Evolutionary conservation across 2,113 vertebrate species (phyloP).

Genomic region (Grantiella picta): DNA sequence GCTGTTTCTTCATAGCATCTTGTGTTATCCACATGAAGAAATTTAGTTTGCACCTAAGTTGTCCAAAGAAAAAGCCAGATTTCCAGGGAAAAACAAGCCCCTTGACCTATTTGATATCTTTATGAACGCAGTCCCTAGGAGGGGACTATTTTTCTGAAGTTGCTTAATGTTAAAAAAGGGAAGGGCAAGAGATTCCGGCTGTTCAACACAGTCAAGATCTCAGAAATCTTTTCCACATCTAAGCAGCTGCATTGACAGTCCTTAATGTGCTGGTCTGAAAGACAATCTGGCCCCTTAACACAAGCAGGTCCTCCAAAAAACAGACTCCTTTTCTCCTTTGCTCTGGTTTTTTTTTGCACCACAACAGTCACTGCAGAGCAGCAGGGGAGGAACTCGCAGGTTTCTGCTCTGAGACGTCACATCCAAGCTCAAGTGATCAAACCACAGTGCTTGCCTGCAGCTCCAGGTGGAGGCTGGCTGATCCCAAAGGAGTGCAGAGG

Average conservation of each 20-base stretch:
- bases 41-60: neutral
- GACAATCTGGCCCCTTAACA: neutral
- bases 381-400: neutral
- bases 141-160: neutral
- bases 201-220: neutral
- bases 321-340: neutral
- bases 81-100: neutral
- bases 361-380: neutral
- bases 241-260: neutral
- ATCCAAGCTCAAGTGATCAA: rapidly evolving
- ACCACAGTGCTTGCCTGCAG: neutral
- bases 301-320: neutral
- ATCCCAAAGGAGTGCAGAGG: neutral
- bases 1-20: neutral
- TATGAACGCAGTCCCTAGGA: neutral
- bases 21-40: neutral
- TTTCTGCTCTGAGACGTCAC: neutral
- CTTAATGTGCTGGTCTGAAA: neutral
- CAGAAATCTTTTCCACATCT: neutral
- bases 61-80: neutral
- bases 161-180: neutral
- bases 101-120: neutral
- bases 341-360: neutral
- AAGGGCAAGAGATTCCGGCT: neutral
- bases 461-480: neutral